A percentile compares a stretch with the other conserved stretches of the same genome.
Conservation (phyloP, 2,888 invertebrate genomes). For the Oxyteleia sp. region DNA sequence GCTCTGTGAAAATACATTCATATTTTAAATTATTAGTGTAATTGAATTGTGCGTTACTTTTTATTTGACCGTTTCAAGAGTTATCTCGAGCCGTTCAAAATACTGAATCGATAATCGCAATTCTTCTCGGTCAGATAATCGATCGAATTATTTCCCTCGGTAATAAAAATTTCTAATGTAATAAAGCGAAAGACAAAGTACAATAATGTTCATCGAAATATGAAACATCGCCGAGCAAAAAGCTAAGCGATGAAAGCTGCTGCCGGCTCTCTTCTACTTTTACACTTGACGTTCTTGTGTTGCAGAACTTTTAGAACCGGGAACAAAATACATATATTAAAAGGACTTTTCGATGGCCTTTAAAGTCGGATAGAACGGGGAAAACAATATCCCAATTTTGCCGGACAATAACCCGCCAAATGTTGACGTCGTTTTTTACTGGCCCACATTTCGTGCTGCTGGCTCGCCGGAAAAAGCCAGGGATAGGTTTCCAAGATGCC, state of each 20-base stretch:
- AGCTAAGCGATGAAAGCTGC: slow-evolving; percentile 60
- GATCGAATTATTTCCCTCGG: not conserved
- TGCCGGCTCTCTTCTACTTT: slow-evolving; percentile 40
- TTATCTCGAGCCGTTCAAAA: not conserved
- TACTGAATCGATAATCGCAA: not conserved
- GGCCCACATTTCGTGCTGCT: slow-evolving; percentile 1
- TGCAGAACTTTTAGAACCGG: slow-evolving; percentile 49
- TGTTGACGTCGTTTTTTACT: not conserved
- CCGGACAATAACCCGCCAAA: slow-evolving; percentile 1
- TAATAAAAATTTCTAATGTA: not conserved
- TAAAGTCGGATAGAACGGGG: slow-evolving; percentile 25
- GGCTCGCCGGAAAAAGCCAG: not conserved
- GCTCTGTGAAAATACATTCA: slow-evolving; percentile 75
- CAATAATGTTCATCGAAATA: slow-evolving; percentile 73
- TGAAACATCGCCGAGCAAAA: slow-evolving; percentile 66
- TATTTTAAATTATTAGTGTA: slow-evolving; percentile 73
- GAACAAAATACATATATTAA: slow-evolving; percentile 54
- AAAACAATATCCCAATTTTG: slow-evolving; percentile 32
- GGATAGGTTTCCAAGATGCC: not conserved
- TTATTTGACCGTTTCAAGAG: slow-evolving; percentile 38
- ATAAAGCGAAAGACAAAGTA: slow-evolving; percentile 66
- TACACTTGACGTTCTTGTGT: slow-evolving; percentile 62
- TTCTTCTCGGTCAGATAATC: not conserved
- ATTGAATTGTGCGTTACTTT: slow-evolving; percentile 69
- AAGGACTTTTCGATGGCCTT: slow-evolving; percentile 45